Conservation (phyloP, 2,113 vertebrate species). For the Burhinus bistriatus region DNA sequence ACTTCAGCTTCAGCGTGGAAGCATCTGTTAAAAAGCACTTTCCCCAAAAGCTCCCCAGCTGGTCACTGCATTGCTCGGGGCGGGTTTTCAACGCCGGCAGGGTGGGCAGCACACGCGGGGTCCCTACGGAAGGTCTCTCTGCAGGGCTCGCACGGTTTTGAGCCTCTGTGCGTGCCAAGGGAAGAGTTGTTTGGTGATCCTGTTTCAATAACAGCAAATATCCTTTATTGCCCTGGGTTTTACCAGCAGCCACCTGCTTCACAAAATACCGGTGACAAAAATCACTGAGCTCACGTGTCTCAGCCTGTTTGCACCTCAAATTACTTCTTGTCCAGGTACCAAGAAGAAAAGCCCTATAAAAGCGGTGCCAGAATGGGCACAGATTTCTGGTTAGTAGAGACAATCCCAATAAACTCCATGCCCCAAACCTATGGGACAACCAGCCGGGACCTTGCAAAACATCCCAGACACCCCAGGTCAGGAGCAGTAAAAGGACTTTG, state of each 20-base stretch:
- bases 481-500: not conserved
- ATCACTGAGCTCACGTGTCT: not conserved
- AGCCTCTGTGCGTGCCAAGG: not conserved
- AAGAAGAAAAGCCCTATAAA: not conserved
- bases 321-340: not conserved
- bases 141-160: not conserved
- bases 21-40: not conserved
- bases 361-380: not conserved
- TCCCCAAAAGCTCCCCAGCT: not conserved
- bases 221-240: not conserved
- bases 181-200: not conserved
- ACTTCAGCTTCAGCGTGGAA: not conserved
- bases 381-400: not conserved
- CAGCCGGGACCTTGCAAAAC: not conserved
- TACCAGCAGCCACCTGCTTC: not conserved
- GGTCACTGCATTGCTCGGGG: not conserved
- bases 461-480: not conserved
- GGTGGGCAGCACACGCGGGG: not conserved
- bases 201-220: not conserved
- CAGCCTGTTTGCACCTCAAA: accelerated
- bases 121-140: not conserved
- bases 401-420: not conserved
- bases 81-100: not conserved
- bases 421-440: not conserved
- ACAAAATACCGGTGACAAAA: not conserved